Conservation (phyloP, 2,797 vertebrate genomes). For the Emys orbicularis region DNA sequence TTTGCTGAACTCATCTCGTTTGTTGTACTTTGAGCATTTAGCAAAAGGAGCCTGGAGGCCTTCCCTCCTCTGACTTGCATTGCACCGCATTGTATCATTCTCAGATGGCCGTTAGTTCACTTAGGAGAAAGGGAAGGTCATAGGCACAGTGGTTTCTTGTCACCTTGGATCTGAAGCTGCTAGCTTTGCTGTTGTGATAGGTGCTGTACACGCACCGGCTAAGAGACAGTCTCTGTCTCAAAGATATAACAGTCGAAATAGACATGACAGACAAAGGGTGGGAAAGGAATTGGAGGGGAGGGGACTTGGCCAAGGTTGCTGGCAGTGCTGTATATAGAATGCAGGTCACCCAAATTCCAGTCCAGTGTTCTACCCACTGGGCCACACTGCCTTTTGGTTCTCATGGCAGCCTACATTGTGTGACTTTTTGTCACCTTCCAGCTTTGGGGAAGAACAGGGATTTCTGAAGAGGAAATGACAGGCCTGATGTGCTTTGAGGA, state of each 20-base stretch:
- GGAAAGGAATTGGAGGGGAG: background rate
- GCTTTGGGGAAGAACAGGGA: background rate
- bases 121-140: background rate
- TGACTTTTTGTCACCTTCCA: background rate
- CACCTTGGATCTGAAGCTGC: background rate
- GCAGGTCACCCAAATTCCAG: background rate
- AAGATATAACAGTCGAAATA: background rate
- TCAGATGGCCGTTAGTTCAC: background rate
- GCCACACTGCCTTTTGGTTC: background rate
- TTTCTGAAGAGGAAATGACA: background rate
- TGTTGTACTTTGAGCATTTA: background rate
- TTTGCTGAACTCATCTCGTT: background rate
- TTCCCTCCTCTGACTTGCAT: background rate
- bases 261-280: background rate
- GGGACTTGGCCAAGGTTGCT: background rate
- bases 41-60: background rate
- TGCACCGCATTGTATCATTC: background rate
- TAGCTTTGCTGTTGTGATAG: background rate
- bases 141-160: background rate
- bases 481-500: accelerated
- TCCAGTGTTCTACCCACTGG: background rate
- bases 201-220: background rate
- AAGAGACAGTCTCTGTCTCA: background rate
- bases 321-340: background rate
- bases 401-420: background rate